Evolutionary conservation across 1,140 invertebrate species (phyloP).

Genomic region (Lordiphosa collinella): DNA sequence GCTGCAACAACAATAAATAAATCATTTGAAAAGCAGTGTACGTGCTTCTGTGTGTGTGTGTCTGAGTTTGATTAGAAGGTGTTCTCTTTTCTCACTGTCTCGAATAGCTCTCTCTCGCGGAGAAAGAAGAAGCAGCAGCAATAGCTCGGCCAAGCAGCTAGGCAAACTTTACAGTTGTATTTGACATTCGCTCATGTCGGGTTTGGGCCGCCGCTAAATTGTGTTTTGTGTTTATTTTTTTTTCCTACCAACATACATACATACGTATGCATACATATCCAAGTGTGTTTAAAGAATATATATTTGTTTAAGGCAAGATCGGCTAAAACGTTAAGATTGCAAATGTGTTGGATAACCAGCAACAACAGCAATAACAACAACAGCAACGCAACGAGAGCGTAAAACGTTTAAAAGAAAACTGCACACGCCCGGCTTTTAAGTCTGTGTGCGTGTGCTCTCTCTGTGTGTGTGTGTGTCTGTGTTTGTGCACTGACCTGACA

Average conservation of each 20-base stretch:
- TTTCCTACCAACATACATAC: not conserved
- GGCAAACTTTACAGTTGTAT: constrained; percentile 12
- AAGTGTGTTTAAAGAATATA: not conserved
- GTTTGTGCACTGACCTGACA: constrained; percentile 8
- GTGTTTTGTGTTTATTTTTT: constrained; percentile 11
- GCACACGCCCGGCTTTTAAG: constrained; percentile 4
- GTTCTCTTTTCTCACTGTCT: constrained; percentile 35
- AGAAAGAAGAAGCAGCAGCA: not conserved
- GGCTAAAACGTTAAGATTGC: not conserved
- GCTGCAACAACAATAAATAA: constrained; percentile 17
- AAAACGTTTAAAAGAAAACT: constrained; percentile 5
- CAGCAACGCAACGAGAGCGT: constrained; percentile 5
- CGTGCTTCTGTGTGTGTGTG: constrained; percentile 9
- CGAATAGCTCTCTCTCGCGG: not conserved
- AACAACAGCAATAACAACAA: constrained; percentile 5
- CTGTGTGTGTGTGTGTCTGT: not conserved
- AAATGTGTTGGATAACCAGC: not conserved
- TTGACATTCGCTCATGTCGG: constrained; percentile 14
- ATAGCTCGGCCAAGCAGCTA: no score
- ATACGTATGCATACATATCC: not conserved
- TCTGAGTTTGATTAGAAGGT: constrained; percentile 38
- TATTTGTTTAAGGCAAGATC: constrained; percentile 1
- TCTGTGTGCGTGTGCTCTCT: not conserved
- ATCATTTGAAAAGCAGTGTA: constrained; percentile 31
- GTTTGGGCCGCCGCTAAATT: constrained; percentile 2